Evolutionary conservation across 1,140 invertebrate species (phyloP).

Genomic region (Ooceraea biroi): DNA sequence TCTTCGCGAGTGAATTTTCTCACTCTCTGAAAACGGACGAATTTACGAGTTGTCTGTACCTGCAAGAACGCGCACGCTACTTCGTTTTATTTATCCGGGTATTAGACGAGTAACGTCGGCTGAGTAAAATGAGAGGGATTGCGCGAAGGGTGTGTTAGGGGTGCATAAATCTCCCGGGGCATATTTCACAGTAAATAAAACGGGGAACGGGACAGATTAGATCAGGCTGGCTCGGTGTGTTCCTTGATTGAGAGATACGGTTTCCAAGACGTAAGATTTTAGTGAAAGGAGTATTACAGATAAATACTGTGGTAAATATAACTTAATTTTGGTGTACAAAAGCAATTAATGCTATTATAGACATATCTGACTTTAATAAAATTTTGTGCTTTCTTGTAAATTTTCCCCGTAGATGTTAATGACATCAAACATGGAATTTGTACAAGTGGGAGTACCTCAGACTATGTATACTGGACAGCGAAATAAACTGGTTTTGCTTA

Average conservation of each 20-base stretch:
- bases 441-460: not conserved
- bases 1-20: not conserved
- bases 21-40: not conserved
- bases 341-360: not conserved
- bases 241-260: not conserved
- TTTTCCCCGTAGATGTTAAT: not conserved
- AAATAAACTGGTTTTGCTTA: not conserved
- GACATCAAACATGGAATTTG: not conserved
- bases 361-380: not conserved
- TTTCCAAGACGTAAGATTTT: not conserved
- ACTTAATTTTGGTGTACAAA: not conserved
- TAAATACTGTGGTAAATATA: no score
- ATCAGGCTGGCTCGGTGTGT: slow-evolving; percentile 9
- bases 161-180: slow-evolving; percentile 24
- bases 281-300: not conserved
- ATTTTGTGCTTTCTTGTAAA: not conserved
- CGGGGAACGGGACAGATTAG: slow-evolving; percentile 2
- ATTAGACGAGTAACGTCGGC: not conserved
- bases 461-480: not conserved
- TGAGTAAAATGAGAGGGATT: not conserved
- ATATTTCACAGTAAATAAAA: slow-evolving; percentile 39
- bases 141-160: not conserved
- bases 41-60: not conserved
- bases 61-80: not conserved
- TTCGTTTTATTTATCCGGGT: slow-evolving; percentile 13